Evolutionary conservation across 2,797 vertebrate genomes (phyloP).

Genomic region (Crocidura indochinensis): DNA sequence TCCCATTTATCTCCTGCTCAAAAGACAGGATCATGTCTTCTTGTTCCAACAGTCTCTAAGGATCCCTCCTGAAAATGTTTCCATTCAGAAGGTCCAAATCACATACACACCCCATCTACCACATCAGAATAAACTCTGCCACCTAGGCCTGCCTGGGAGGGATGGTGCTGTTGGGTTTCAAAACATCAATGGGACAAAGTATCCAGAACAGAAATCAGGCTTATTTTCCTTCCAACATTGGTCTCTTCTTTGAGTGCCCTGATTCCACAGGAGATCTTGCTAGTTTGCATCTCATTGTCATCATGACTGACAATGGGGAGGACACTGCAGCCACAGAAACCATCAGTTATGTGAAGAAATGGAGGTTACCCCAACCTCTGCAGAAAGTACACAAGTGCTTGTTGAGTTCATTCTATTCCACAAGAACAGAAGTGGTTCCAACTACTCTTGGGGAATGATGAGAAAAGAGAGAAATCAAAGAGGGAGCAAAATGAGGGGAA

Average conservation of each 20-base stretch:
- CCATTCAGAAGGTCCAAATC: background rate
- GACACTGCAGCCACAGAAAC: too few relatives aligned
- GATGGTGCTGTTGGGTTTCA: background rate
- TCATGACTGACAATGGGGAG: too few relatives aligned
- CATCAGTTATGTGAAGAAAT: too few relatives aligned
- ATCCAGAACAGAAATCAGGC: background rate
- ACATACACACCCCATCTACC: too few relatives aligned
- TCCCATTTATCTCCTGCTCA: background rate
- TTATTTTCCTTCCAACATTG: background rate
- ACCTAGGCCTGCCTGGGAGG: background rate
- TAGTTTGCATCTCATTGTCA: background rate
- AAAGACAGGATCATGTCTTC: background rate
- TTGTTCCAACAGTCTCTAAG: background rate
- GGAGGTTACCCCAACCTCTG: too few relatives aligned
- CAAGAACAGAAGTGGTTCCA: too few relatives aligned
- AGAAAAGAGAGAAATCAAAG: too few relatives aligned
- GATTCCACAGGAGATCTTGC: background rate
- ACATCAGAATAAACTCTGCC: background rate
- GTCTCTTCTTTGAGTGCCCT: background rate
- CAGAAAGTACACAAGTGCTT: too few relatives aligned
- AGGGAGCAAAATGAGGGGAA: too few relatives aligned
- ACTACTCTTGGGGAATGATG: too few relatives aligned
- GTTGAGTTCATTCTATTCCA: too few relatives aligned
- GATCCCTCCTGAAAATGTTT: accelerated
- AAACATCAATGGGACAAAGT: too few relatives aligned